Percentiles rank a stretch among this genome's conserved stretches.
Conservation (phyloP, 1,140 invertebrate species). For the Phenacoccus solenopsis region DNA sequence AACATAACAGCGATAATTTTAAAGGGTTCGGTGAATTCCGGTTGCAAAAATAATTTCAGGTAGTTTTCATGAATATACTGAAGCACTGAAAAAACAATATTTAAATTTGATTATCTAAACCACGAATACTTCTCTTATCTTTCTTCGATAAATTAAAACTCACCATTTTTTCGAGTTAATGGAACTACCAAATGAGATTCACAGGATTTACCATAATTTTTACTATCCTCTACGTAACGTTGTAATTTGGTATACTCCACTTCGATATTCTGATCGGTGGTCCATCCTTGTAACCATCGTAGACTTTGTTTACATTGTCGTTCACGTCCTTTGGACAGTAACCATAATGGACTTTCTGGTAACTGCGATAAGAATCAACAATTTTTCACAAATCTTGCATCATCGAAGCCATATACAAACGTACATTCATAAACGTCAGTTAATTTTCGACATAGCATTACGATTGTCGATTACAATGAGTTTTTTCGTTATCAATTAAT, state of each 20-base stretch:
- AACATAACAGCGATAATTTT: background rate
- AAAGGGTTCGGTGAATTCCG: background rate
- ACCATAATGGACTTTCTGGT: constrained; percentile 53
- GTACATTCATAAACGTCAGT: too few species aligned
- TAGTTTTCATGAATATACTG: background rate
- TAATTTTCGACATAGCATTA: too few species aligned
- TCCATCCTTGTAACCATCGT: constrained; percentile 40
- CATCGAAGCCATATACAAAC: too few species aligned
- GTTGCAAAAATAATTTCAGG: background rate
- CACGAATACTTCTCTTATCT: too few species aligned
- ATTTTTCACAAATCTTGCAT: too few species aligned
- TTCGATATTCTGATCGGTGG: background rate
- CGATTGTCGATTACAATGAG: too few species aligned
- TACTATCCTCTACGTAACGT: background rate
- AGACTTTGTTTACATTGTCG: constrained; percentile 37
- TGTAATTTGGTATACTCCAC: background rate
- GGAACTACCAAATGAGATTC: background rate
- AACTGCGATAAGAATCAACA: constrained; percentile 35
- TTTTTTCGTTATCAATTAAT: too few species aligned
- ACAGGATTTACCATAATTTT: background rate
- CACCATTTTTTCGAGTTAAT: background rate
- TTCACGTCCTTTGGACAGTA: constrained; percentile 37
- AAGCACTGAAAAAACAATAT: background rate
- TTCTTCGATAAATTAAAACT: too few species aligned
- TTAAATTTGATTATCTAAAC: too few species aligned